Evolutionary conservation across 2,113 vertebrate genomes (phyloP).

Genomic region (Glaucomys volans): DNA sequence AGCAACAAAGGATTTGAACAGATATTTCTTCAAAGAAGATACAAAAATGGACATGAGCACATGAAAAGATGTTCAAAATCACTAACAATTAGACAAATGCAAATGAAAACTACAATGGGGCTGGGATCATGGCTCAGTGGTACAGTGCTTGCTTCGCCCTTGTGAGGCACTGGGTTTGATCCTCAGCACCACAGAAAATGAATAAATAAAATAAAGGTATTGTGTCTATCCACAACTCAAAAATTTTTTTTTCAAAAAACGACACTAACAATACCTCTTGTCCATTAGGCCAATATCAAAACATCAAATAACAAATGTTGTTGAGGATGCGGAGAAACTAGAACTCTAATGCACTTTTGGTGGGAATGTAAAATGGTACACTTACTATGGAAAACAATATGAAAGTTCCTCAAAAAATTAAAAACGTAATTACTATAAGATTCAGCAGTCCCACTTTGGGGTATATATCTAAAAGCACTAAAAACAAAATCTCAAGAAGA

Average conservation of each 20-base stretch:
- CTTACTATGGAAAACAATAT: neutral
- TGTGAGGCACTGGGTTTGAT: no score
- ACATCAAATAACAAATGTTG: neutral
- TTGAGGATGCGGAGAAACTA: neutral
- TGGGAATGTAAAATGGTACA: neutral
- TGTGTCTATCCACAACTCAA: no score
- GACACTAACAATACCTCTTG: neutral
- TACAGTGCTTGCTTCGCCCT: no score
- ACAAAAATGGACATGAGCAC: neutral
- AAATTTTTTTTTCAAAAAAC: neutral
- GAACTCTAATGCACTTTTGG: neutral
- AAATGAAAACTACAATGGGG: neutral
- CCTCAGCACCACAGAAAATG: no score
- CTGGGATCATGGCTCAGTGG: no score
- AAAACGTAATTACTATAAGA: constrained; percentile 20
- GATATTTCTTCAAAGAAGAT: constrained; percentile 3
- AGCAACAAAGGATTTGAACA: neutral
- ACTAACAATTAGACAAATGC: neutral
- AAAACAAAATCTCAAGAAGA: constrained; percentile 6
- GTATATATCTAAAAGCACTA: neutral
- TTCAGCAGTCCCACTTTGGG: constrained; percentile 11
- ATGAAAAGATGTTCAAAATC: neutral
- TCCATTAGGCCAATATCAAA: neutral
- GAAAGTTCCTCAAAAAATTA: neutral
- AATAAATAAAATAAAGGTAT: no score